Evolutionary conservation across 2,888 invertebrate genomes (phyloP).

Genomic region (Drosophila anomalata): DNA sequence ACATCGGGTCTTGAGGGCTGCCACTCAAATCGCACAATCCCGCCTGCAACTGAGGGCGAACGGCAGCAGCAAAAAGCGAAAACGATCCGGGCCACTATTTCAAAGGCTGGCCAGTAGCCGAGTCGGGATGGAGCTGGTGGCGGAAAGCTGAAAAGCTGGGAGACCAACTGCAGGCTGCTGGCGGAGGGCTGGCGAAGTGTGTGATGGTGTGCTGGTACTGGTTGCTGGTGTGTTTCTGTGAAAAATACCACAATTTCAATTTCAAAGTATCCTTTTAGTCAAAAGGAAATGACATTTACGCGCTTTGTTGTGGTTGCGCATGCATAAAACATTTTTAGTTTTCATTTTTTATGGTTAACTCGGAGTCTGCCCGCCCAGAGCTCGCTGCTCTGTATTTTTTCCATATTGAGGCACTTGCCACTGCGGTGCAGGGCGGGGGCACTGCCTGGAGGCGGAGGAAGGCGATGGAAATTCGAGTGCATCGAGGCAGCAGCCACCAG

Average conservation of each 20-base stretch:
- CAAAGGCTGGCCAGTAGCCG: constrained; percentile 34
- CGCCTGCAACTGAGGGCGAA: constrained; percentile 18
- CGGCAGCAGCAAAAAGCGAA: constrained; percentile 26
- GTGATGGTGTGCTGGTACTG: neutral
- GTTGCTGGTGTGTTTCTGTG: constrained; percentile 35
- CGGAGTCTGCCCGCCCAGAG: neutral
- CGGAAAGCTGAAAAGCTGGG: neutral
- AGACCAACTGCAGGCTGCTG: constrained; percentile 5
- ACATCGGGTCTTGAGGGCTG: constrained; percentile 17
- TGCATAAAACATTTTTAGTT: constrained; percentile 77
- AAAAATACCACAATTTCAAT: constrained; percentile 75
- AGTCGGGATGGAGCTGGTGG: neutral
- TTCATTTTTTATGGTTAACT: constrained; percentile 37
- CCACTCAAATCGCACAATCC: constrained; percentile 29
- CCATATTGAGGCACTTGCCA: constrained; percentile 30
- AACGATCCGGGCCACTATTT: constrained; percentile 14
- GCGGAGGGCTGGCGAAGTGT: constrained; percentile 4
- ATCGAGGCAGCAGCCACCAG: constrained; percentile 25
- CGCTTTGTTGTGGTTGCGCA: constrained; percentile 77
- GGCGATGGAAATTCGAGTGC: constrained; percentile 15
- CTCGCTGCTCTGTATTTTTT: constrained; percentile 3
- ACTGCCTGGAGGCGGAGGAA: constrained; percentile 8
- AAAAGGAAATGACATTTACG: constrained; percentile 78
- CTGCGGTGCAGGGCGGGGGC: constrained; percentile 34
- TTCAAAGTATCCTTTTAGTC: constrained; percentile 79